Evolutionary conservation across 2,113 vertebrate genomes (phyloP), one percentile per base, ranked within the genome.

Genomic region (Xerus inauris): DNA sequence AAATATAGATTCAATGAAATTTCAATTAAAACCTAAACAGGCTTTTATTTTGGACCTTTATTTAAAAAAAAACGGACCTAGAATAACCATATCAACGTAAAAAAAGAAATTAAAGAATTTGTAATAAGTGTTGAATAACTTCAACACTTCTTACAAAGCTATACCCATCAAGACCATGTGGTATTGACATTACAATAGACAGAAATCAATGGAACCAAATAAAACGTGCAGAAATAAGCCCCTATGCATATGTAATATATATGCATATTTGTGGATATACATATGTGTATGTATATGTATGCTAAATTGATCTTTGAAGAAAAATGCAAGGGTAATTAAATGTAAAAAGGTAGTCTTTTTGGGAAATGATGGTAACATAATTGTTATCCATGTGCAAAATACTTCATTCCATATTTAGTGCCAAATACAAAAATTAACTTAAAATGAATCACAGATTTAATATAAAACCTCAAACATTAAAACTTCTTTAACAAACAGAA

Each of bases 381-480:
- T 11, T 57, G 28, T 54, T 51, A 75, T 10, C 47, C 67, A 76
- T 79, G 77, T 1, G 8, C 26, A 51, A 71, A 92, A 92, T 45
- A 81, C 12, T 59, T 83, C 54, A 35, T 65, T 71, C 14, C 35
- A 30, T 69, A 89, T 89, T 67, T 89, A 22, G 45, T 86, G 67
- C 38, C 40, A 73, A 5, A 75, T 30, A 89, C n/a, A 89, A 72
- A 93, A 87, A 71, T 62, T 67, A 76, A 77, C 30, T 64, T 38
- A 89, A 86, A 92, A 83, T 24, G 35, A 22, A 81, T 79, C 38
- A n/a, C n/a, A 40, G 49, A 51, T 54, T 91, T 83, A 94, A 65
- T 20, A 11, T 65, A 87, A 87, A 94, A 77, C 9, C 9, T 35
- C 30, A 93, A 95, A 87, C 17, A 96, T 87, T 57, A 38, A 86